Percentiles rank a stretch among this genome's conserved stretches.
phyloP scores from a whole-genome alignment of 2,888 invertebrate species.

The Busseola fusca region DNA sequence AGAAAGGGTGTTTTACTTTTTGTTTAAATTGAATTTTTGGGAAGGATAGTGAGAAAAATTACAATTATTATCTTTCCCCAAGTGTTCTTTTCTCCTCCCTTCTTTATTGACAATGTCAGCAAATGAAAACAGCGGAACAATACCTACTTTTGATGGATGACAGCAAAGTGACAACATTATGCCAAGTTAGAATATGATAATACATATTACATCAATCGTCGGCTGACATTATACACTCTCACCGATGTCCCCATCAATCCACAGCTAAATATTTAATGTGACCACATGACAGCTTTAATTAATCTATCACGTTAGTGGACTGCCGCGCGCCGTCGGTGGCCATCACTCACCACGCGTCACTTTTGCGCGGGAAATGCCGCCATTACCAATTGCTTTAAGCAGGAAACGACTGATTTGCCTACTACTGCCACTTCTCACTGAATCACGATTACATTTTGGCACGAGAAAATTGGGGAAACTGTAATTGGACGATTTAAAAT shows the following conservation, averaged over 20 bases:
- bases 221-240: slow-evolving; percentile 31
- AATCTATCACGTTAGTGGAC: slow-evolving; percentile 48
- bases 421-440: slow-evolving; percentile 64
- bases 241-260: slow-evolving; percentile 51
- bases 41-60: background rate
- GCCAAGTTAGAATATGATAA: slow-evolving; percentile 13
- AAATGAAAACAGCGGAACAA: background rate
- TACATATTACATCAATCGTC: slow-evolving; percentile 20
- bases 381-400: slow-evolving; percentile 81
- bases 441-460: slow-evolving; percentile 72
- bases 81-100: background rate
- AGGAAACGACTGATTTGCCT: slow-evolving; percentile 82
- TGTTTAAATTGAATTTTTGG: background rate
- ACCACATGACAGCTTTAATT: slow-evolving; percentile 60
- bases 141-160: background rate
- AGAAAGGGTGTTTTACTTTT: background rate
- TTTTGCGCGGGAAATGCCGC: slow-evolving; percentile 79
- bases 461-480: slow-evolving; percentile 69
- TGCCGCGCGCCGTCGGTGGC: slow-evolving; percentile 47
- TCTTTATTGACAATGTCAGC: background rate
- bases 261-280: slow-evolving; percentile 54
- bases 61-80: background rate
- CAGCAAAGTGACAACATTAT: slow-evolving; percentile 1
- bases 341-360: slow-evolving; percentile 68
- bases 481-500: slow-evolving; percentile 57